These are phyloP conservation scores for Melanotaenia maccullochi DNA, from an alignment of 2,797 vertebrate genomes.

Conservation along the genomic window DNA sequence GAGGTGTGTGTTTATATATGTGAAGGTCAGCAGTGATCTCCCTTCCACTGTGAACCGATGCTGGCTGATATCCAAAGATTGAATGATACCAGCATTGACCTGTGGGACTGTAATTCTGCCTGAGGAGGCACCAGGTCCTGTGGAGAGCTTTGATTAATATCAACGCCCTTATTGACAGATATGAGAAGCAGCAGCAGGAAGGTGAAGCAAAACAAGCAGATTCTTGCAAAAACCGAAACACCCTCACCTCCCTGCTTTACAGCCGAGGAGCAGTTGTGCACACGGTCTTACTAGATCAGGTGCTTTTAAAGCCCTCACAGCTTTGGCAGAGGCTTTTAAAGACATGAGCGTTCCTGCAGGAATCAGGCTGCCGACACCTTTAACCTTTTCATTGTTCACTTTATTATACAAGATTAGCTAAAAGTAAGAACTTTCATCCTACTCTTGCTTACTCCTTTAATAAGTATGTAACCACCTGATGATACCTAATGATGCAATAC, in stretches of 20 bases:
- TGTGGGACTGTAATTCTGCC: conserved; percentile 41
- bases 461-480: not conserved
- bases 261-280: not conserved
- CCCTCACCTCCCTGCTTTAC: conserved; percentile 7
- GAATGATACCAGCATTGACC: conserved; percentile 13
- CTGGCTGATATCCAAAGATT: conserved; percentile 13
- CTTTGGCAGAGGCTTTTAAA: not conserved
- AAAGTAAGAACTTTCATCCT: not conserved
- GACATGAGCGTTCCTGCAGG: not conserved
- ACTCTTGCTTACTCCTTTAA: conserved; percentile 12
- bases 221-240: conserved; percentile 15
- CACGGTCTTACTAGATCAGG: not conserved
- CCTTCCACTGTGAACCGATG: not conserved
- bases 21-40: conserved; percentile 1
- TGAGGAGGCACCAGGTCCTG: not conserved
- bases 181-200: conserved; percentile 1
- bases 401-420: too few species aligned
- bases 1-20: not conserved
- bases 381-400: too few species aligned
- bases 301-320: not conserved
- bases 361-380: too few species aligned
- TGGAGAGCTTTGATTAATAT: conserved; percentile 39
- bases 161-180: not conserved
- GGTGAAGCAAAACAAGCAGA: conserved; percentile 15
- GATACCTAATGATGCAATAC: not conserved